Evolutionary conservation across 2,888 invertebrate genomes (phyloP).

Genomic region (Acrocyrtus sp.): DNA sequence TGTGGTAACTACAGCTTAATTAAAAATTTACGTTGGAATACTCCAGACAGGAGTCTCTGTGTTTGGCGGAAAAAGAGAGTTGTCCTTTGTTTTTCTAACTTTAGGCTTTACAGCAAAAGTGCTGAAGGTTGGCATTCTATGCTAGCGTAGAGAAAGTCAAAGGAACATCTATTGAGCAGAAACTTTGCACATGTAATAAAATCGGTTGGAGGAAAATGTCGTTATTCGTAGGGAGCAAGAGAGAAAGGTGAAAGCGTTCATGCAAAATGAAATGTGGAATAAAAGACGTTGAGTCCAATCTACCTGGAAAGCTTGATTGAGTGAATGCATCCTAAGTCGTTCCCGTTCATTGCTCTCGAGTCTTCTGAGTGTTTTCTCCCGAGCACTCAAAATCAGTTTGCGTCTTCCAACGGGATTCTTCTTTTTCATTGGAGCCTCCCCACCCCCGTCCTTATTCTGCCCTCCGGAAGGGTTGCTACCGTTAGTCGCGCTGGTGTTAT

Average conservation of each 20-base stretch:
- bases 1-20: too few species aligned
- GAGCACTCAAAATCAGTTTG: conserved; percentile 62
- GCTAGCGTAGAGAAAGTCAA: too few species aligned
- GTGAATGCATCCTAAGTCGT: conserved; percentile 63
- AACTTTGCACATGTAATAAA: too few species aligned
- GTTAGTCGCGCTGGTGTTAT: conserved; percentile 25
- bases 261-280: conserved; percentile 8
- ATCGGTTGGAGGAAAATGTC: too few species aligned
- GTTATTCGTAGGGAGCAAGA: background rate
- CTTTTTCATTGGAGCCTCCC: conserved; percentile 53
- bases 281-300: conserved; percentile 12
- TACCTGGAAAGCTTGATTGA: conserved; percentile 64
- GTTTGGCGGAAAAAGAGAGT: too few species aligned
- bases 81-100: too few species aligned
- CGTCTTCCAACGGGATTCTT: conserved; percentile 63
- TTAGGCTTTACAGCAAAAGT: too few species aligned
- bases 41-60: too few species aligned
- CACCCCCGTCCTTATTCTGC: conserved; percentile 27
- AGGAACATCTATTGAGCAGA: too few species aligned
- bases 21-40: too few species aligned
- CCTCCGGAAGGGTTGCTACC: conserved; percentile 13
- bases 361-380: conserved; percentile 63
- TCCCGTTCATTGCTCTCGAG: conserved; percentile 63
- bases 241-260: background rate
- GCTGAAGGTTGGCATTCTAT: too few species aligned